Evolutionary conservation across 1,140 invertebrate genomes (phyloP).

Genomic region (Lepeophtheirus salmonis): DNA sequence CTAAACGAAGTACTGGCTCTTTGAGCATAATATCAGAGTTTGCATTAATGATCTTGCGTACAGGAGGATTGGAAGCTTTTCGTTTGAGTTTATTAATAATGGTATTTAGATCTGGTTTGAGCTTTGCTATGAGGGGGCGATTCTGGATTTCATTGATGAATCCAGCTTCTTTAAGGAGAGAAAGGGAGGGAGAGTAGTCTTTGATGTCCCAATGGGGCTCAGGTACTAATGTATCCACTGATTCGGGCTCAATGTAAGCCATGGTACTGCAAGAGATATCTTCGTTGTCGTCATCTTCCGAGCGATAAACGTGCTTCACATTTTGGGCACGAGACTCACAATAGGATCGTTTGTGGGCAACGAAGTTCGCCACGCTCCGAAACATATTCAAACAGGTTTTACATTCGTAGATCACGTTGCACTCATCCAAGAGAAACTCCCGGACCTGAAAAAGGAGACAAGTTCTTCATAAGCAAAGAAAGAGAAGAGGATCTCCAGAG

Average conservation of each 20-base stretch:
- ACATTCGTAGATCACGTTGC: conserved; percentile 64
- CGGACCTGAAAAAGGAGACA: conserved; percentile 46
- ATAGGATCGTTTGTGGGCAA: conserved; percentile 17
- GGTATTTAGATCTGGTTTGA: background rate
- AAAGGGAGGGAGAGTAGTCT: conserved; percentile 7
- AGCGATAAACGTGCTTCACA: background rate
- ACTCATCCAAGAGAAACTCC: conserved; percentile 48
- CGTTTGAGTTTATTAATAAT: conserved; percentile 1
- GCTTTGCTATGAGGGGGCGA: background rate
- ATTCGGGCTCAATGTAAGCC: conserved; percentile 3
- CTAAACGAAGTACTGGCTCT: background rate
- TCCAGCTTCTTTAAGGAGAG: conserved; percentile 10
- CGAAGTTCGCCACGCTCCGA: conserved; percentile 56
- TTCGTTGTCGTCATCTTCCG: background rate
- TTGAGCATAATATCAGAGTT: background rate
- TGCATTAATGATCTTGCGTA: background rate
- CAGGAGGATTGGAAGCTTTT: background rate
- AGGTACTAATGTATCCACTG: conserved; percentile 11
- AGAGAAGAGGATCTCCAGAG: no score
- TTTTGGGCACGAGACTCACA: background rate
- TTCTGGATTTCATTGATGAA: conserved; percentile 5
- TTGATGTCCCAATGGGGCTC: background rate
- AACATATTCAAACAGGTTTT: conserved; percentile 62
- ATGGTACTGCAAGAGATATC: background rate
- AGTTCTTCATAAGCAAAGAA: no score